Evolutionary conservation across 1,140 invertebrate species (phyloP).

Genomic region (Dryas iulia): DNA sequence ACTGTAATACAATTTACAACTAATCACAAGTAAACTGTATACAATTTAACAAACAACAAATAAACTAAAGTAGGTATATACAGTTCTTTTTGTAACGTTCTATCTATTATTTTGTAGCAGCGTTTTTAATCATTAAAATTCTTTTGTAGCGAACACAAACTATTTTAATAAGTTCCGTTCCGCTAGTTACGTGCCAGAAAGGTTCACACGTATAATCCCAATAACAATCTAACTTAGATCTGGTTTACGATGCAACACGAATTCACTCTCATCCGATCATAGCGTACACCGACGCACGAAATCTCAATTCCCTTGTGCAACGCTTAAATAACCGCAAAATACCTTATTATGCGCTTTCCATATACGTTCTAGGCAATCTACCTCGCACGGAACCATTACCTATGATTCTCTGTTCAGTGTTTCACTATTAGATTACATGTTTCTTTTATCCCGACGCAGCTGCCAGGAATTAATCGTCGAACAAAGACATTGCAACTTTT

Average conservation of each 20-base stretch:
- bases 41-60: no score
- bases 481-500: conserved; percentile 73
- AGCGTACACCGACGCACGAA: conserved; percentile 67
- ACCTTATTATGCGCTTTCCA: conserved; percentile 75
- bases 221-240: conserved; percentile 60
- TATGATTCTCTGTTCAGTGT: conserved; percentile 66
- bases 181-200: conserved; percentile 9
- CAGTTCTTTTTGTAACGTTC: neutral
- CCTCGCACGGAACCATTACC: conserved; percentile 45
- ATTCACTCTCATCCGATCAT: conserved; percentile 48
- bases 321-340: conserved; percentile 78
- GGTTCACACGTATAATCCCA: conserved; percentile 53
- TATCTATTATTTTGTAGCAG: neutral
- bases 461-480: conserved; percentile 61
- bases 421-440: conserved; percentile 50
- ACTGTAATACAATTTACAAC: no score
- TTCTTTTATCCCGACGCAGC: conserved; percentile 66
- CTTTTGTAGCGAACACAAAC: conserved; percentile 32
- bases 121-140: conserved; percentile 29
- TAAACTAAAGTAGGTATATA: neutral
- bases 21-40: no score
- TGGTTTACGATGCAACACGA: conserved; percentile 53
- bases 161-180: conserved; percentile 33
- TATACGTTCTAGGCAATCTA: conserved; percentile 73
- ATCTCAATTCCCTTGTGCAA: conserved; percentile 74